phyloP scores from a whole-genome alignment of 2,888 invertebrate species.

The Drosophila subquinaria region DNA sequence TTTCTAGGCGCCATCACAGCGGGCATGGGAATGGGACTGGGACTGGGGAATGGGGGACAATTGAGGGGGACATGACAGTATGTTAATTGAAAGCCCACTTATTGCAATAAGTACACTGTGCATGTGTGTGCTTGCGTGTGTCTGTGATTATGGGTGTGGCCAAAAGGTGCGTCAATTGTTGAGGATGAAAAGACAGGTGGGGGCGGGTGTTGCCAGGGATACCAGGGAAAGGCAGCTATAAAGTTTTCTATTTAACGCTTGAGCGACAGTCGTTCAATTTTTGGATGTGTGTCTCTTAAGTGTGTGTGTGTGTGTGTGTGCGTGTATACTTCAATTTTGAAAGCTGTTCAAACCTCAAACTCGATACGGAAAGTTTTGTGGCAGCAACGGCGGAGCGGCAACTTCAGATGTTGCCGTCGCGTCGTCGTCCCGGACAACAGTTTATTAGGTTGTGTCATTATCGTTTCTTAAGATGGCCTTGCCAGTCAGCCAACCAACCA shows the following conservation, averaged over 20 bases:
- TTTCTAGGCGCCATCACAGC: constrained; percentile 11
- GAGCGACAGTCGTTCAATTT: constrained; percentile 48
- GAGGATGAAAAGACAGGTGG: constrained; percentile 1
- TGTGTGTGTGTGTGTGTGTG: constrained; percentile 15
- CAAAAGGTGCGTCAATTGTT: constrained; percentile 26
- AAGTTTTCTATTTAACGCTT: constrained; percentile 80
- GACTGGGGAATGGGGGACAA: neutral
- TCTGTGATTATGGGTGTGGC: constrained; percentile 26
- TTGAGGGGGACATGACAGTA: constrained; percentile 31
- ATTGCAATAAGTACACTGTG: constrained; percentile 57
- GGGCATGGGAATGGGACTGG: neutral
- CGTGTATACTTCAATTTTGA: constrained; percentile 47
- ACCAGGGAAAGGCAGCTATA: constrained; percentile 52
- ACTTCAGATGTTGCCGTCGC: constrained; percentile 17
- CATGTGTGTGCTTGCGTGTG: constrained; percentile 7
- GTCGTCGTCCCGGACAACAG: constrained; percentile 69
- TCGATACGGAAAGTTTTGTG: constrained; percentile 57
- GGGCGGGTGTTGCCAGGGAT: constrained; percentile 33
- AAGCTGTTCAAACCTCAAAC: constrained; percentile 67
- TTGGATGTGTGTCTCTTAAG: neutral
- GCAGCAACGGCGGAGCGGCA: constrained; percentile 21
- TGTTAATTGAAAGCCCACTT: constrained; percentile 79
- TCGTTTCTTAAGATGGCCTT: constrained; percentile 72
- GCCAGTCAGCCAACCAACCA: constrained; percentile 6
- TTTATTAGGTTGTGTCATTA: constrained; percentile 78